Evolutionary conservation across 2,113 vertebrate genomes (phyloP), one percentile per base, ranked within the genome.

Genomic region (Empidonax alnorum): DNA sequence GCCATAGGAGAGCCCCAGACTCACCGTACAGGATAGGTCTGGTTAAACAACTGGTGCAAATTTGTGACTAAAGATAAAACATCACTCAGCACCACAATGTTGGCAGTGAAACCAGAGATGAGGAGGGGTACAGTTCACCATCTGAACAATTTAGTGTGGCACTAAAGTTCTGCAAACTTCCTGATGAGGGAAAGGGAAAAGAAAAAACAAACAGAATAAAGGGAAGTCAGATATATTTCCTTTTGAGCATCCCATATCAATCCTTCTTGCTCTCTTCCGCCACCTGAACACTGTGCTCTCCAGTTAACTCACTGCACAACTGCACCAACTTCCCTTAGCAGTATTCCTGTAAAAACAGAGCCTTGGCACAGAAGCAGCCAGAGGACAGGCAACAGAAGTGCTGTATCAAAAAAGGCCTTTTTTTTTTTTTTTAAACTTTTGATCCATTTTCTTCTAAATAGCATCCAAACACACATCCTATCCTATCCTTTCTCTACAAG

Each of bases 151-250:
- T 87, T 8, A 69, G 50, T n/a, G 42, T n/a, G 72, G 61, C 59
- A 19, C 91, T 61, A 9, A 94, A 73, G 30, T 94, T 96, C 88
- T 89, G 35, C 39, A 84, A 93, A 92, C 82, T 97, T 96, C 96
- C 96, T 93, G 78, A 79, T 52, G 87, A 96, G 82, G 68, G 93
- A 98, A 98, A 94, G 83, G 91, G 93, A 96, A 97, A 84, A 86
- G 18, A 74, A 90, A 95, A 86, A 77, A 49, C 59, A 46, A 52
- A 87, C 13, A 96, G 93, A 97, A 97, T 90, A 72, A 97, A 96
- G 84, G 95, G 96, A 97, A 98, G 89, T 80, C 50, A 68, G 80
- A 84, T 75, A 19, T 66, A 94, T 90, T 97, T 97, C 97, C 97
- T 97, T 93, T 92, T 63, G 66, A 81, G 87, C 87, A 78, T 56